Conservation (phyloP, 2,113 vertebrate species). For the Brachirus orientalis region DNA sequence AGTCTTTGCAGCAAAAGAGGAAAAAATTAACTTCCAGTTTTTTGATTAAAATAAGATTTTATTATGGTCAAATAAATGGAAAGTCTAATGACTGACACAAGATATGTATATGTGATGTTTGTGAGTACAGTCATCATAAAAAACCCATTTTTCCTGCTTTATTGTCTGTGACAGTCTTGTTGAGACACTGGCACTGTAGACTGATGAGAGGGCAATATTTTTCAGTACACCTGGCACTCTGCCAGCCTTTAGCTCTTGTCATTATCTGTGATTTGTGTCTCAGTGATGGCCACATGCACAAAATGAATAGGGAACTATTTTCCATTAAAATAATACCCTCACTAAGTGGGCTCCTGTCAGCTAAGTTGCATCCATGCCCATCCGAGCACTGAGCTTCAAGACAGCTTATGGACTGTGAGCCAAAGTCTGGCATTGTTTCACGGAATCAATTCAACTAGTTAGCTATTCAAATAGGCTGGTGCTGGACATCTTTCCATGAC, state of each 20-base stretch:
- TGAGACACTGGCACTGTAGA: constrained; percentile 50
- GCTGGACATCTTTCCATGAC: constrained; percentile 36
- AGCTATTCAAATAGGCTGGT: constrained; percentile 48
- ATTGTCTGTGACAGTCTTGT: constrained; percentile 60
- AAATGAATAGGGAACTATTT: constrained; percentile 78
- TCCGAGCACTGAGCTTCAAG: constrained; percentile 47
- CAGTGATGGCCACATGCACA: constrained; percentile 63
- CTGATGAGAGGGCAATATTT: constrained; percentile 37
- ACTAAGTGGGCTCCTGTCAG: constrained; percentile 71
- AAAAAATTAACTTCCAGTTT: constrained; percentile 11
- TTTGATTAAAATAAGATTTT: constrained; percentile 31
- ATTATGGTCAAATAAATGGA: constrained; percentile 55
- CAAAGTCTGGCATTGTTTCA: constrained; percentile 74
- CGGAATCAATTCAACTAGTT: constrained; percentile 60
- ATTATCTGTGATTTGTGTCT: constrained; percentile 78
- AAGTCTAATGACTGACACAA: constrained; percentile 48
- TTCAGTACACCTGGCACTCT: constrained; percentile 39
- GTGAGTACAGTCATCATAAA: constrained; percentile 39
- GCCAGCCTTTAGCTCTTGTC: constrained; percentile 68
- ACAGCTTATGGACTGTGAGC: constrained; percentile 55
- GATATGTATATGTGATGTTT: constrained; percentile 50
- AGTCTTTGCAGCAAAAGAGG: constrained; percentile 20
- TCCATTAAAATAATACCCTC: constrained; percentile 82
- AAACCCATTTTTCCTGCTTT: constrained; percentile 48
- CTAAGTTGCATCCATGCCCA: constrained; percentile 51